A percentile compares a stretch with the other conserved stretches of the same genome.
phyloP scores from a whole-genome alignment of 2,888 invertebrate species.

The Eupeodes luniger region DNA sequence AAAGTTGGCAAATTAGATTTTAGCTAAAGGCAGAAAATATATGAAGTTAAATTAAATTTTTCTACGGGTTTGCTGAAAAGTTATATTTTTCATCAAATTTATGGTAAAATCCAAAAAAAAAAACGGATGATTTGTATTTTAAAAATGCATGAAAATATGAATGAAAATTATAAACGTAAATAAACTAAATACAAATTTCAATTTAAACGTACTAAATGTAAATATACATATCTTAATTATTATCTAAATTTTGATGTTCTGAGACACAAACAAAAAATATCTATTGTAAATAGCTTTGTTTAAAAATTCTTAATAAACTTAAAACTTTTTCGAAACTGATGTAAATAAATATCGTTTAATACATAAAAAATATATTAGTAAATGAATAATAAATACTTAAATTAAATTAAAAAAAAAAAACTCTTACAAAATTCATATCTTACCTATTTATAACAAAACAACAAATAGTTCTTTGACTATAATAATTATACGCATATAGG shows the following conservation, averaged over 20 bases:
- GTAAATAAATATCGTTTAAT: background rate
- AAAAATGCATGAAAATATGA: background rate
- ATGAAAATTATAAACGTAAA: background rate
- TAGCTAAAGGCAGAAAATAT: background rate
- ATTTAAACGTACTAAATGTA: background rate
- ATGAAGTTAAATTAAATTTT: background rate
- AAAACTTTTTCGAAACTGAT: background rate
- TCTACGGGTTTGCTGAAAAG: background rate
- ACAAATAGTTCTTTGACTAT: slow-evolving; percentile 10
- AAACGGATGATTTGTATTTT: background rate
- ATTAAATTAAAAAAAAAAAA: background rate
- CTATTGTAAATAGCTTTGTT: slow-evolving; percentile 10
- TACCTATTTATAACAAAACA: background rate
- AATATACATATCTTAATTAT: background rate
- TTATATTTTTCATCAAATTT: background rate
- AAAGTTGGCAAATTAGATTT: background rate
- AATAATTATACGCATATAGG: background rate
- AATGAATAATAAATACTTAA: background rate
- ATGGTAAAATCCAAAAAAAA: background rate
- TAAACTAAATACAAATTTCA: background rate
- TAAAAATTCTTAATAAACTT: background rate
- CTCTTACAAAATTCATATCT: slow-evolving; percentile 20
- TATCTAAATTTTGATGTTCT: background rate
- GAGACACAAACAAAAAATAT: background rate
- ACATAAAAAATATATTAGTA: background rate